Conservation (phyloP, 2,888 invertebrate species). For the Minunthozetes semirufus region DNA sequence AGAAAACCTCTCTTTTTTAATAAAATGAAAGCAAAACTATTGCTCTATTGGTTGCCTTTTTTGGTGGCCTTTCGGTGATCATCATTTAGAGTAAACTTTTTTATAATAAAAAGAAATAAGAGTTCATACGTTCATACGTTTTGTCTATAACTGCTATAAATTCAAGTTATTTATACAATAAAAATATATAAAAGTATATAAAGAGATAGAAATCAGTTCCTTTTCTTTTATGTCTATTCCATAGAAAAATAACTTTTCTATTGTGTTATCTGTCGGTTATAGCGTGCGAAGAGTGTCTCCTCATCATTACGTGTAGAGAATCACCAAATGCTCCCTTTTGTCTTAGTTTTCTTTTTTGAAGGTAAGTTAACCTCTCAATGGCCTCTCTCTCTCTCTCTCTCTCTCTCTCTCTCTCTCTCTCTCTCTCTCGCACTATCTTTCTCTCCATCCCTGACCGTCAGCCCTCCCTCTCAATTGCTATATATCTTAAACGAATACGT, state of each 20-base stretch:
- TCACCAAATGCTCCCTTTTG: constrained; percentile 21
- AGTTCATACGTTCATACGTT: not conserved
- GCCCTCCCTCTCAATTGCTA: not conserved
- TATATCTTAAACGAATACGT: constrained; percentile 23
- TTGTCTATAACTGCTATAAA: constrained; percentile 22
- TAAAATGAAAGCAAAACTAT: not conserved
- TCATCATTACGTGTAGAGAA: constrained; percentile 17
- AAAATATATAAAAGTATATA: not conserved
- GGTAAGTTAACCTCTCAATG: not conserved
- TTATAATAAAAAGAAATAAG: not conserved
- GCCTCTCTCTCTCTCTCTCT: constrained; percentile 5
- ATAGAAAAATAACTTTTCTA: not conserved
- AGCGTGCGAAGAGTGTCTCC: constrained; percentile 3
- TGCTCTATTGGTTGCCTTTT: not conserved
- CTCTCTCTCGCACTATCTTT: not conserved
- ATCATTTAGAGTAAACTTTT: constrained; percentile 13
- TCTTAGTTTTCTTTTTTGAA: constrained; percentile 21
- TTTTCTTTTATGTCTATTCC: not conserved
- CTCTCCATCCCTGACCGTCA: not conserved
- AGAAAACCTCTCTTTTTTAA: constrained; percentile 3
- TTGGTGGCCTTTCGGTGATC: not conserved
- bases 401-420: not conserved
- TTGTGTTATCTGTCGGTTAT: constrained; percentile 22
- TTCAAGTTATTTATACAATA: constrained; percentile 28
- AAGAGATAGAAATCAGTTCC: not conserved